Evolutionary conservation across 2,888 invertebrate species (phyloP).

Genomic region (Drosophila bunnanda): DNA sequence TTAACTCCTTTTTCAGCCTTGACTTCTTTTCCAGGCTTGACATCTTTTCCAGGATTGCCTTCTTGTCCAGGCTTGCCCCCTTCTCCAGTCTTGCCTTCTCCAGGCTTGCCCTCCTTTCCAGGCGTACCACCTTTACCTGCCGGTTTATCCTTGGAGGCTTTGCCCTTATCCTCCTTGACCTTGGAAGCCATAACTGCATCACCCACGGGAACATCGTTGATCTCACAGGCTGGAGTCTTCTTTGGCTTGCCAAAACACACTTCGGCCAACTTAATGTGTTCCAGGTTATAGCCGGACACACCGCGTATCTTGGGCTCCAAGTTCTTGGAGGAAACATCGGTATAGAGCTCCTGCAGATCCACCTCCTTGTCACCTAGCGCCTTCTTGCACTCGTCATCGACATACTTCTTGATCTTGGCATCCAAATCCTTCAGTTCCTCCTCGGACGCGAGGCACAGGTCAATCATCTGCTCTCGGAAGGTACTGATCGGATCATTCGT

Average conservation of each 20-base stretch:
- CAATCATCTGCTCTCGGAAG: slow-evolving; percentile 94
- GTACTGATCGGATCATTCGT: slow-evolving; percentile 96
- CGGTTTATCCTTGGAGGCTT: neutral
- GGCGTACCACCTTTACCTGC: slow-evolving; percentile 9
- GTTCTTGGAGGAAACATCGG: slow-evolving; percentile 90
- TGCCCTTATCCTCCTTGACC: slow-evolving; percentile 9
- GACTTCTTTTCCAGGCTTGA: neutral
- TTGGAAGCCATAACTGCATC: slow-evolving; percentile 1
- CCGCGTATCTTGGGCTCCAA: slow-evolving; percentile 88
- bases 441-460: slow-evolving; percentile 87
- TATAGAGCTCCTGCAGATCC: slow-evolving; percentile 89
- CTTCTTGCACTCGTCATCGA: slow-evolving; percentile 91
- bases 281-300: slow-evolving; percentile 45
- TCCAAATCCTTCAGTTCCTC: slow-evolving; percentile 61
- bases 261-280: slow-evolving; percentile 51
- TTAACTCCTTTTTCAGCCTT: neutral
- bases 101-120: neutral
- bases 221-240: slow-evolving; percentile 49
- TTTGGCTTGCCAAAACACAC: slow-evolving; percentile 61
- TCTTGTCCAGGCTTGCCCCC: neutral
- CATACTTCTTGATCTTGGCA: slow-evolving; percentile 87
- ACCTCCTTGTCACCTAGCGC: slow-evolving; percentile 91
- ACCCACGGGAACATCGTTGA: slow-evolving; percentile 33
- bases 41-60: neutral
- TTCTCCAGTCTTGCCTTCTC: neutral